Evolutionary conservation across 92 coral and sea anemone species (phyloP).

Genomic region (Paramuricea clavata): DNA sequence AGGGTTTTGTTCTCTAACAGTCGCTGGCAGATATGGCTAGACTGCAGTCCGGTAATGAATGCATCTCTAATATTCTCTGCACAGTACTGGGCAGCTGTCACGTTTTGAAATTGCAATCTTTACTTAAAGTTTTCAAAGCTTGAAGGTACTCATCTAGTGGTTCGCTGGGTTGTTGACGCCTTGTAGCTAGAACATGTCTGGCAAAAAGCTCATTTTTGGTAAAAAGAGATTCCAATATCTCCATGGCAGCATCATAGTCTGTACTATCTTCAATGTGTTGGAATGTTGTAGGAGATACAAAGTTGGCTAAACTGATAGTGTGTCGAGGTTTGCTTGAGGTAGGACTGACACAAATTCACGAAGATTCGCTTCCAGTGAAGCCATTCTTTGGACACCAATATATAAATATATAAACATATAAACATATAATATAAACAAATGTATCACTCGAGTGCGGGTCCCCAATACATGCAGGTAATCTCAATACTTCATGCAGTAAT

Average conservation of each 20-base stretch:
- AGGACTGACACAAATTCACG: conserved; percentile 41
- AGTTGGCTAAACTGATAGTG: conserved; percentile 20
- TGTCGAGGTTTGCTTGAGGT: conserved; percentile 45
- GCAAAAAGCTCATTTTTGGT: conserved; percentile 66
- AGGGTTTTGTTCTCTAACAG: conserved; percentile 57
- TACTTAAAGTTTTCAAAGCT: too few relatives aligned
- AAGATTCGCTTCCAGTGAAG: conserved; percentile 32
- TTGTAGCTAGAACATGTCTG: conserved; percentile 71
- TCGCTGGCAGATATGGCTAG: conserved; percentile 54
- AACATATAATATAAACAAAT: too few relatives aligned
- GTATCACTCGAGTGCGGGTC: too few relatives aligned
- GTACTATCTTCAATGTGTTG: too few relatives aligned
- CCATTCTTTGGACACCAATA: too few relatives aligned
- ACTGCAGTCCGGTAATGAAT: conserved; percentile 59
- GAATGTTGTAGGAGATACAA: conserved; percentile 36
- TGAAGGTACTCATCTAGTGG: conserved; percentile 43
- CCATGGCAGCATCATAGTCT: too few relatives aligned
- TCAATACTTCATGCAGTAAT: too few relatives aligned
- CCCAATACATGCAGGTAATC: too few relatives aligned
- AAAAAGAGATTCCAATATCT: too few relatives aligned
- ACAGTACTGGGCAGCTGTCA: conserved; percentile 57
- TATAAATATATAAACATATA: too few relatives aligned
- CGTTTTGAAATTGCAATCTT: conserved; percentile 51
- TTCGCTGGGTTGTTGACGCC: conserved; percentile 51
- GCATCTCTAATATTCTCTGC: too few relatives aligned